Evolutionary conservation across 2,797 vertebrate species (phyloP), one percentile per base, ranked within the genome.

Genomic region (Dryobates pubescens): DNA sequence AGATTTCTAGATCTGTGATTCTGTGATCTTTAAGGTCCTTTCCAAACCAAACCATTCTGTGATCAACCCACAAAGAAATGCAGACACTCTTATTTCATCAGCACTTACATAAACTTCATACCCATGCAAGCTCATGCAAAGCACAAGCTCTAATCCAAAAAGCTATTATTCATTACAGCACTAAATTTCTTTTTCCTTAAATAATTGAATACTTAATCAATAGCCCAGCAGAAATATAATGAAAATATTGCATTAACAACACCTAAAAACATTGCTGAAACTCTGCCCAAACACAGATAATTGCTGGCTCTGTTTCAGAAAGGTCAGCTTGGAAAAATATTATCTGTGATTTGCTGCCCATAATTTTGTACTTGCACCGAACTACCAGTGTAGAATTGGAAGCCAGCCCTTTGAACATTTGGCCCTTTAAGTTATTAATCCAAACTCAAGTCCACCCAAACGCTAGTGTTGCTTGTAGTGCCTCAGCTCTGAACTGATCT

Each of bases 211-310:
- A 77, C 41, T 69, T 93, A 90, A 92, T 91, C 93, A 92, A 95
- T 91, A 93, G 62, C 30, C 38, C 58, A 82, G 74, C 10, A 82
- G 65, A 90, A 86, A 88, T 69, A 86, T 32, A 94, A 91, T 36
- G 47, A 91, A 93, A 95, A 95, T 84, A 92, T 24, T 91, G 72
- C 65, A 91, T 82, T 94, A 88, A 65, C 80, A 93, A 76, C 82
- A 93, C 93, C 82, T 91, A 92, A 93, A 96, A 96, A 57, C 81
- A 86, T 15, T 74, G 87, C 82, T 92, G 85, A 94, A 88, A 30
- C 27, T 2, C 36, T 65, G 93, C 82, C 87, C 82, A 92, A 88
- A 73, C 34, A 43, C 80, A 89, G 77, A 80, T 65, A 91, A 94
- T 65, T 77, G 85, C 77, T 96, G 92, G 89, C 91, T 93, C 58